Evolutionary conservation across 2,888 invertebrate genomes (phyloP), one percentile per base, ranked within the genome.

Genomic region (Gerris lacustris): DNA sequence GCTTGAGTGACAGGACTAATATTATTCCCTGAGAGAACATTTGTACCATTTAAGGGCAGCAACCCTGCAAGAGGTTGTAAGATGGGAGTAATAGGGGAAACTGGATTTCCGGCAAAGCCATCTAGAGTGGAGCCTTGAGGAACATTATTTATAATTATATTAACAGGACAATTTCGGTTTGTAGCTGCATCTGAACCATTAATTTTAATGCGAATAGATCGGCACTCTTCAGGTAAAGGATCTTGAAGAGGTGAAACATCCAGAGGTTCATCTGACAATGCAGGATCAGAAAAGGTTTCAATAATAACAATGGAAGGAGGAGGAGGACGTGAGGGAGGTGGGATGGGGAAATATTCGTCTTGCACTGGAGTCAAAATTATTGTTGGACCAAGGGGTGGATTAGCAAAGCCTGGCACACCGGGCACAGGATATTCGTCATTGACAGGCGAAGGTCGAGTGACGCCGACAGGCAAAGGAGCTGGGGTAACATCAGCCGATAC

Each of bases 351-450:
- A 55, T 55, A 55, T 55, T 9, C 11, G 15, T 55, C 55, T 55
- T 68, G 66, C 17, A 67, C 68, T 68, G 70, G 72, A 6, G 72
- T 44, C 9, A 72, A 55, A 62, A 72, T 72, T 44, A 72, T 68
- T 31, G 72, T 55, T 15, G 67, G 71, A 6, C 72, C 72, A 6
- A 72, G 44, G n/a, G 72, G 70, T 15, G 68, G 63, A 66, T 72
- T 72, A 9, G 72, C 67, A 55, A 18, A 44, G 15, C 67, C 63
- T 18, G 72, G 67, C 31, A 55, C 15, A 55, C 55, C 5, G 15
- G 55, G 5, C 55, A 55, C 55, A 55, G 55, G 55, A 55, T 11
- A 15, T 55, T 55, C 55, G 15, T 55, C 55, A 11, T 9, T 15
- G 11, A 15, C 9, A 55, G 55, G 55, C 1, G 9, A 55, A 55